Evolutionary conservation across 2,888 invertebrate species (phyloP).

Genomic region (Azorinus chamasolen): DNA sequence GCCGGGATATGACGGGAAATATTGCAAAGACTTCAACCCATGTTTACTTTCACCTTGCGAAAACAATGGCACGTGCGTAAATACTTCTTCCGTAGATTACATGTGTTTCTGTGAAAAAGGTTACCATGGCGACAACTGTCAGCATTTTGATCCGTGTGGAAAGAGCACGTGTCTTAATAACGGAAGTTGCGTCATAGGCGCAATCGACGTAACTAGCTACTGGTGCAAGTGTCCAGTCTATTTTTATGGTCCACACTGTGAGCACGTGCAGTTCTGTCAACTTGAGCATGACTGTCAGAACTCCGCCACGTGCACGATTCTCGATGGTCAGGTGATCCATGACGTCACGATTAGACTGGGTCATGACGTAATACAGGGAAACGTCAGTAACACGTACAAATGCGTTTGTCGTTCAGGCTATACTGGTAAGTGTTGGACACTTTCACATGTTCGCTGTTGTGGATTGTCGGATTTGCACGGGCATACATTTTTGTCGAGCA

Average conservation of each 20-base stretch:
- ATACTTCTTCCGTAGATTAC: constrained; percentile 50
- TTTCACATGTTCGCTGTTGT: not conserved
- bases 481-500: not conserved
- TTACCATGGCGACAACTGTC: constrained; percentile 69
- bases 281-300: constrained; percentile 61
- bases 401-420: constrained; percentile 67
- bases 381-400: constrained; percentile 56
- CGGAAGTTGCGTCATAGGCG: constrained; percentile 63
- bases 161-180: constrained; percentile 69
- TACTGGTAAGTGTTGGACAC: constrained; percentile 61
- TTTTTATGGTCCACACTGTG: constrained; percentile 94
- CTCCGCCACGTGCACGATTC: constrained; percentile 52
- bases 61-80: constrained; percentile 74
- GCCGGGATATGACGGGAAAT: constrained; percentile 70
- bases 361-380: constrained; percentile 29
- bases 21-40: constrained; percentile 72
- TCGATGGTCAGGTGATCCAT: constrained; percentile 28
- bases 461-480: not conserved
- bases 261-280: constrained; percentile 86
- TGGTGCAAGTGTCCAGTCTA: constrained; percentile 94
- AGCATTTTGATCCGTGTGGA: constrained; percentile 68
- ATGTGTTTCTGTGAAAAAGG: constrained; percentile 65
- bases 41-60: constrained; percentile 71
- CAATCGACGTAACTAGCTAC: constrained; percentile 90
- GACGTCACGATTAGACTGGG: constrained; percentile 23